Percentiles rank a stretch among this genome's conserved stretches.
These are phyloP conservation scores for Acipenser ruthenus DNA, from an alignment of 2,797 vertebrate species.

Conservation along the genomic window DNA sequence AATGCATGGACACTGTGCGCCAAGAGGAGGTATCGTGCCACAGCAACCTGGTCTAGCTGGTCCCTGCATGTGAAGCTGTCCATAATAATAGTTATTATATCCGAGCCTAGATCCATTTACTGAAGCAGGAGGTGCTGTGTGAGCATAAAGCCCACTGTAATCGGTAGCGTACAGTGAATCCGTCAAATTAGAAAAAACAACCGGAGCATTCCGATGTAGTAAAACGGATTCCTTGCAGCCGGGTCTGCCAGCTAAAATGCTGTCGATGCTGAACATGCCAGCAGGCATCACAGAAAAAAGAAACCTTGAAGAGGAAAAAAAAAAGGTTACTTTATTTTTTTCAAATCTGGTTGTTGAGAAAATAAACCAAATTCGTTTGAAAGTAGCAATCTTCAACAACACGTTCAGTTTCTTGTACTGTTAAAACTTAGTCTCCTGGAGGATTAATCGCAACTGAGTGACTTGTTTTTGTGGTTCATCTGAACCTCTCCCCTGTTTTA, in stretches of 20 bases:
- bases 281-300: constrained; percentile 76
- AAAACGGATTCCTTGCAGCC: constrained; percentile 87
- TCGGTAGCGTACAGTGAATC: constrained; percentile 79
- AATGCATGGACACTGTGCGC: constrained; percentile 84
- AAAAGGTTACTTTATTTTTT: constrained; percentile 18
- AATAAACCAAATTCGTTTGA: constrained; percentile 27
- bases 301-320: constrained; percentile 3
- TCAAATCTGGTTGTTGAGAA: background rate
- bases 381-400: constrained; percentile 40
- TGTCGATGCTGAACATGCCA: constrained; percentile 98
- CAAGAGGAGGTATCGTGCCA: constrained; percentile 70
- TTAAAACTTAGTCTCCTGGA: constrained; percentile 41
- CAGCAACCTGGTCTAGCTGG: constrained; percentile 81
- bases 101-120: constrained; percentile 72
- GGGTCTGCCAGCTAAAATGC: constrained; percentile 87
- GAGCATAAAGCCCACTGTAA: constrained; percentile 81
- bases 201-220: constrained; percentile 71
- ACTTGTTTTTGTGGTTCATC: constrained; percentile 46
- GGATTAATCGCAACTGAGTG: constrained; percentile 15
- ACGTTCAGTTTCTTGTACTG: constrained; percentile 22
- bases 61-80: constrained; percentile 85
- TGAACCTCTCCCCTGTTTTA: constrained; percentile 74
- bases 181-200: constrained; percentile 72
- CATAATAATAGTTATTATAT: constrained; percentile 92
- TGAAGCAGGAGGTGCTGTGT: constrained; percentile 67